Evolutionary conservation across 1,140 invertebrate species (phyloP), one percentile per base, ranked within the genome.

Genomic region (Tetramorium parvispinum): DNA sequence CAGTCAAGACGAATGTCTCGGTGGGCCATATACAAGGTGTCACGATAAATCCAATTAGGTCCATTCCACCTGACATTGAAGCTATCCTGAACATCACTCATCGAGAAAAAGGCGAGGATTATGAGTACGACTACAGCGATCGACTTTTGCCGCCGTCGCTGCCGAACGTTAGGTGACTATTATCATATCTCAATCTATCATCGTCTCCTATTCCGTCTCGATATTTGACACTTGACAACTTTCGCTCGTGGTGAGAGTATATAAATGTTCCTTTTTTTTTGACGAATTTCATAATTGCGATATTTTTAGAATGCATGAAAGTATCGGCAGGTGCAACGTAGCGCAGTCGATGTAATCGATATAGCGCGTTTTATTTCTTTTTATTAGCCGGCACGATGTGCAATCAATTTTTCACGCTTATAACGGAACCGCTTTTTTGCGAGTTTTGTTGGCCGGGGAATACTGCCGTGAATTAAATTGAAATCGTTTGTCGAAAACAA

Each of bases 81-180:
- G 94, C 93, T 10, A 93, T 95, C 46, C 71, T 96, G 61, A 95
- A 96, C 86, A 95, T 93, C 83, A 95, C 95, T 73, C 92, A 94
- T 65, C 86, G 93, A 11, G 91, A 93, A 63, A 95, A 95, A 79
- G 92, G 88, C 6, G 92, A 94, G 21, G 94, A 95, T 68, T 95
- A 96, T 79, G 95, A 95, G 37, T 97, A 97, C 88, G 97, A 97
- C 91, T 97, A 97, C 90, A 96, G 94, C 75, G 94, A 97, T 85
- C 96, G 1, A 96, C 97, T 6, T 92, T 21, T 97, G 75, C 97
- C 97, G 11, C 97, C 97, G 13, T 97, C 97, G 0, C 93, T 98
- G 73, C 97, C 97, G 13, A 97, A 97, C 94, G 95, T 97, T 91
- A 96, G 95, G 96, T 96, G 93, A 95, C 40, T 88, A 43, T 59